Evolutionary conservation across 2,797 vertebrate species (phyloP).

Genomic region (Phrynocephalus vlangalii): DNA sequence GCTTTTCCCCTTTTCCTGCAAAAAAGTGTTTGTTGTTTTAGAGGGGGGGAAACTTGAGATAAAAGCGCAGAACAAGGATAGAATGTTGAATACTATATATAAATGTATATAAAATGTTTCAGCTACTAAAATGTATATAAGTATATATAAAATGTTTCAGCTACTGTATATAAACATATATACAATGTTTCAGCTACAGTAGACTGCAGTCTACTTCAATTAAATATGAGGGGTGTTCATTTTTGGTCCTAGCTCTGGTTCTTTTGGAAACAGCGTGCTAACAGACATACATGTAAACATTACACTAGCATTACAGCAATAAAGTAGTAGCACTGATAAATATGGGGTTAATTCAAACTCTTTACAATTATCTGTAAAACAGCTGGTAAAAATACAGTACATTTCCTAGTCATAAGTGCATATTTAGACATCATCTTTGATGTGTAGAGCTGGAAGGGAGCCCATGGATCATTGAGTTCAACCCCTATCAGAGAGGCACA

Average conservation of each 20-base stretch:
- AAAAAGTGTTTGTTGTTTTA: neutral
- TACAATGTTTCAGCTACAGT: neutral
- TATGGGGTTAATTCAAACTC: neutral
- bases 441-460: no score
- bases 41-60: neutral
- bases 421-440: neutral
- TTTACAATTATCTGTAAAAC: neutral
- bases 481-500: no score
- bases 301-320: neutral
- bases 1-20: neutral
- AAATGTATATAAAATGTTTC: neutral
- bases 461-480: no score
- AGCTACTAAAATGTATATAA: neutral
- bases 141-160: neutral
- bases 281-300: neutral
- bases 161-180: neutral
- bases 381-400: fast-evolving
- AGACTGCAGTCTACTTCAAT: neutral
- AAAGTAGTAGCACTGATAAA: neutral
- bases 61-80: neutral
- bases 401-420: neutral
- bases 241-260: neutral
- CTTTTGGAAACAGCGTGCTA: neutral
- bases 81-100: neutral
- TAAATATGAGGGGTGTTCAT: no score